Conservation (phyloP, 2,113 vertebrate genomes). For the Ptychochromis oligacanthus region DNA sequence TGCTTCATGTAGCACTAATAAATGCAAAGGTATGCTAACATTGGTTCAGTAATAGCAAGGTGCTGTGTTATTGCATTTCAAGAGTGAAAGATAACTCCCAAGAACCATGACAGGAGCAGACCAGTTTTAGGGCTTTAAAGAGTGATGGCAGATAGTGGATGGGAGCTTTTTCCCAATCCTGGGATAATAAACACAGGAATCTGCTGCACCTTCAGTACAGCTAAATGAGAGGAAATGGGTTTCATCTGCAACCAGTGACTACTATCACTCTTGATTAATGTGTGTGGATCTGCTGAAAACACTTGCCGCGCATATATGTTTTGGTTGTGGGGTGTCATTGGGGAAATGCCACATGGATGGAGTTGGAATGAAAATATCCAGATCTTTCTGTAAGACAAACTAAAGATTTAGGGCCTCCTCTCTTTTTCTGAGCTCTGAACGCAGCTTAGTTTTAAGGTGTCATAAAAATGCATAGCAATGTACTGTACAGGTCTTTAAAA, state of each 20-base stretch:
- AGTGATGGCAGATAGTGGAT: slow-evolving; percentile 17
- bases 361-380: slow-evolving; percentile 1
- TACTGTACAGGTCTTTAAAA: neutral
- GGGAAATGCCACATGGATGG: slow-evolving; percentile 1
- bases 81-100: slow-evolving; percentile 41
- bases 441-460: neutral
- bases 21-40: slow-evolving; percentile 28
- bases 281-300: slow-evolving; percentile 58
- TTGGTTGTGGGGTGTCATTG: slow-evolving; percentile 5
- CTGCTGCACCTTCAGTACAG: slow-evolving; percentile 43
- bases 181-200: slow-evolving; percentile 68
- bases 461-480: neutral
- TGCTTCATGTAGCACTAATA: slow-evolving; percentile 50
- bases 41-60: slow-evolving; percentile 26
- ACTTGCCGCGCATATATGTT: slow-evolving; percentile 21
- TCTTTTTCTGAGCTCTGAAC: neutral
- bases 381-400: neutral
- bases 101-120: neutral
- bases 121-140: slow-evolving; percentile 27
- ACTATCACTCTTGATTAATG: slow-evolving; percentile 68
- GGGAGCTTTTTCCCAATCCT: slow-evolving; percentile 15
- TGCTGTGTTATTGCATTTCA: slow-evolving; percentile 45
- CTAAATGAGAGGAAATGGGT: slow-evolving; percentile 67
- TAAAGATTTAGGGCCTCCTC: neutral
- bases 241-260: slow-evolving; percentile 73